A percentile compares a stretch with the other conserved stretches of the same genome.
These are phyloP conservation scores for Circaetus cinerascens DNA, from an alignment of 2,113 vertebrate species.

Conservation along the genomic window DNA sequence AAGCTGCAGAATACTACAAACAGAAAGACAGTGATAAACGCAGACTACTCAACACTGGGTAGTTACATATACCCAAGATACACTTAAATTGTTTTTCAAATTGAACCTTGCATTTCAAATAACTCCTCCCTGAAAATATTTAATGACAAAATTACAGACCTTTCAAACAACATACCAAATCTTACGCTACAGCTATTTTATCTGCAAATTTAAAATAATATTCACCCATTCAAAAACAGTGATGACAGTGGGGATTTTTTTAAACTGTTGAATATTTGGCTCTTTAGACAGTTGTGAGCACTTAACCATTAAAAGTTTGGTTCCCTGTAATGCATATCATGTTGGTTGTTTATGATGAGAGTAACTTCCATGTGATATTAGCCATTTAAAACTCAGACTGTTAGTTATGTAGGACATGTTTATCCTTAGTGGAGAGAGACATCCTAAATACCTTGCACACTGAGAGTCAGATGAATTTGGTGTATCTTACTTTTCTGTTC, in stretches of 20 bases:
- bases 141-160: background rate
- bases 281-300: background rate
- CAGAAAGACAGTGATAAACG: background rate
- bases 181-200: background rate
- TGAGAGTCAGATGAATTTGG: background rate
- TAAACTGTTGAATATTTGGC: background rate
- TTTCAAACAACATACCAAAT: background rate
- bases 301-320: background rate
- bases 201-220: background rate
- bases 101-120: background rate
- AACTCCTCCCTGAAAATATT: background rate
- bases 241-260: background rate
- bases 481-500: background rate
- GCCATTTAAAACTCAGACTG: background rate
- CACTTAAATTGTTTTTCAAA: background rate
- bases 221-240: background rate
- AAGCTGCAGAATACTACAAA: background rate
- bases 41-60: background rate
- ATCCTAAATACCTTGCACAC: background rate
- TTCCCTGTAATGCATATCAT: background rate
- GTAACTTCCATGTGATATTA: background rate
- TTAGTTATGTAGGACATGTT: background rate
- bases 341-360: background rate
- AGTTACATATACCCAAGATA: background rate
- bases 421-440: background rate